Conservation (phyloP, 2,797 vertebrate genomes). For the Sparidentex hasta region DNA sequence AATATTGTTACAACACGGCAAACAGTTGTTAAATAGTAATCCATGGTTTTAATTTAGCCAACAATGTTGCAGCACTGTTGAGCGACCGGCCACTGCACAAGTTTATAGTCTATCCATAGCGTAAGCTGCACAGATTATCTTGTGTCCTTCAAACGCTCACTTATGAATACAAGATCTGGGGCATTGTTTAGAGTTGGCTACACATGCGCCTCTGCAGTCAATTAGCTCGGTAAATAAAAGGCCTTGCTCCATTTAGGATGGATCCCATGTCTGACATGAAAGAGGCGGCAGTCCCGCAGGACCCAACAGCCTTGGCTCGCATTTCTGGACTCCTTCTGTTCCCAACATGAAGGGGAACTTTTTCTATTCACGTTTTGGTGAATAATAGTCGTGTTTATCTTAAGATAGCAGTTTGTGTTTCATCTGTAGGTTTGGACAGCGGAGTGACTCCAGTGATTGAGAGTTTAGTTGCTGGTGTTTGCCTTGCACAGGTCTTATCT, state of each 20-base stretch:
- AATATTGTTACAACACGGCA: slow-evolving; percentile 50
- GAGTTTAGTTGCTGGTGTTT: slow-evolving; percentile 65
- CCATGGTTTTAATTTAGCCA: slow-evolving; percentile 60
- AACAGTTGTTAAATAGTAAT: slow-evolving; percentile 66
- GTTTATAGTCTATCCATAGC: slow-evolving; percentile 55
- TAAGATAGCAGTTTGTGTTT: slow-evolving; percentile 43
- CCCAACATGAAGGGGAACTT: slow-evolving; percentile 42
- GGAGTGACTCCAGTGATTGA: slow-evolving; percentile 54
- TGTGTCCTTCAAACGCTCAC: slow-evolving; percentile 81
- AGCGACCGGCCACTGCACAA: slow-evolving; percentile 26
- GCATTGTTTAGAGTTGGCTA: slow-evolving; percentile 80
- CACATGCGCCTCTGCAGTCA: slow-evolving; percentile 71
- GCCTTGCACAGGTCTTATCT: slow-evolving; percentile 73
- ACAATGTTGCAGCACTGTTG: slow-evolving; percentile 34
- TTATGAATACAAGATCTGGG: slow-evolving; percentile 80
- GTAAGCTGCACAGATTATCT: slow-evolving; percentile 77
- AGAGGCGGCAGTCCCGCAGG: slow-evolving; percentile 74
- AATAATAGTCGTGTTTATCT: slow-evolving; percentile 38
- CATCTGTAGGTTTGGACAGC: slow-evolving; percentile 52
- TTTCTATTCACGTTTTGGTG: slow-evolving; percentile 38
- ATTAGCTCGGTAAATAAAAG: slow-evolving; percentile 82
- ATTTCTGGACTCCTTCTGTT: slow-evolving; percentile 64
- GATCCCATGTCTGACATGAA: slow-evolving; percentile 84
- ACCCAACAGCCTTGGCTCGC: slow-evolving; percentile 71
- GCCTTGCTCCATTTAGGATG: slow-evolving; percentile 82